Percentiles rank a stretch among this genome's conserved stretches.
phyloP scores from a whole-genome alignment of 2,888 invertebrate species.

The Lamellibrachia columna region DNA sequence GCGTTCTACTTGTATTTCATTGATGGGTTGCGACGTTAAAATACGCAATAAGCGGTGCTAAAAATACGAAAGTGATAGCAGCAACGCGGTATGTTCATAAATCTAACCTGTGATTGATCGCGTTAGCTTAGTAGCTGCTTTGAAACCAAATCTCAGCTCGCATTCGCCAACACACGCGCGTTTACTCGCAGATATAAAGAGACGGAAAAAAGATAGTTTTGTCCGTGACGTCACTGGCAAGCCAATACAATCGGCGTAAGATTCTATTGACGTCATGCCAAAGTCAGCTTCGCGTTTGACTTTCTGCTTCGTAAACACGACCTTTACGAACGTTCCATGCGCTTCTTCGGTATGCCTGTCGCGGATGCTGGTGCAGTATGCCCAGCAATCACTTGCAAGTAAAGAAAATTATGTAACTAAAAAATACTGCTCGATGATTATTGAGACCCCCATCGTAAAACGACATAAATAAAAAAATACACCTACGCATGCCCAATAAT shows the following conservation, averaged over 20 bases:
- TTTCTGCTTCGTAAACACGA: not conserved
- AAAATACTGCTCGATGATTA: not conserved
- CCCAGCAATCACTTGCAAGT: not conserved
- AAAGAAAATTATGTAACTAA: not conserved
- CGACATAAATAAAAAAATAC: too few species aligned
- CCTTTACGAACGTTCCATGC: not conserved
- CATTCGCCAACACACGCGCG: not conserved
- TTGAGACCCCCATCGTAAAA: not conserved
- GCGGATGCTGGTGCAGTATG: too few species aligned
- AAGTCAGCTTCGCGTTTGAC: not conserved
- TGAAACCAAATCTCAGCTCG: not conserved
- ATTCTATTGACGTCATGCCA: slow-evolving; percentile 1
- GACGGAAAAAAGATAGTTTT: not conserved
- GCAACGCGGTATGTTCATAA: not conserved
- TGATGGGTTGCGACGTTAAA: not conserved
- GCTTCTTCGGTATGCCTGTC: not conserved
- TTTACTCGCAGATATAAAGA: not conserved
- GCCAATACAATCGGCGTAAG: not conserved
- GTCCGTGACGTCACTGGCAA: not conserved
- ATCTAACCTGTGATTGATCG: not conserved
- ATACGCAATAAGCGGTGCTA: not conserved
- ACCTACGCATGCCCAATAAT: too few species aligned
- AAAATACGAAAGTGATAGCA: not conserved
- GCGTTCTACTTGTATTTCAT: not conserved
- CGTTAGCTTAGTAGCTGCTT: not conserved